phyloP scores from a whole-genome alignment of 2,888 invertebrate genomes.

The Oxycera nigricornis region DNA sequence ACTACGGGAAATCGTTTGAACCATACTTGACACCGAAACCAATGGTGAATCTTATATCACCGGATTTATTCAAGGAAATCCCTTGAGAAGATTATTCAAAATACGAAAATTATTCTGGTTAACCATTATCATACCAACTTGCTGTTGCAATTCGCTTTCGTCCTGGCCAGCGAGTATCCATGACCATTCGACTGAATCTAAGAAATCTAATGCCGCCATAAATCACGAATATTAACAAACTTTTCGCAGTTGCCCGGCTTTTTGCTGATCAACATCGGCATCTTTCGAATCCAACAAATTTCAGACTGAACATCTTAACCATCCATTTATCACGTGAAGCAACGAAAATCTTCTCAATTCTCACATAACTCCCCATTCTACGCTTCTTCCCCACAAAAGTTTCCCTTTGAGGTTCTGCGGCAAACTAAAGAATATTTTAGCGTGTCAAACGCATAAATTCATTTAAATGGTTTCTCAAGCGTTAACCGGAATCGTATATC shows the following conservation, averaged over 20 bases:
- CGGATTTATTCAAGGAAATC: neutral
- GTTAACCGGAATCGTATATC: constrained; percentile 32
- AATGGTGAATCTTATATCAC: constrained; percentile 16
- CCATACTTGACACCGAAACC: neutral
- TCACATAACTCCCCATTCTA: neutral
- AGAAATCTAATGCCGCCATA: neutral
- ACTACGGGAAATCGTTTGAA: too few species aligned
- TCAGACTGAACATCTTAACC: too few species aligned
- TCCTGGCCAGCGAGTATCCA: neutral
- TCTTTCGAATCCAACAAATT: too few species aligned
- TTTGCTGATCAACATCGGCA: neutral
- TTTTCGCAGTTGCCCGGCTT: neutral
- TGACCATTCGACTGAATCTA: neutral
- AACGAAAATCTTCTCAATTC: constrained; percentile 20
- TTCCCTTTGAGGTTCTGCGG: constrained; percentile 28
- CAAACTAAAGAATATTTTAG: constrained; percentile 33
- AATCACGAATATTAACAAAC: constrained; percentile 1
- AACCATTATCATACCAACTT: constrained; percentile 1
- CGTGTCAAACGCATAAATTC: constrained; percentile 39
- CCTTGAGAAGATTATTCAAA: constrained; percentile 9
- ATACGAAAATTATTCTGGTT: constrained; percentile 14
- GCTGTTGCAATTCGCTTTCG: too few species aligned
- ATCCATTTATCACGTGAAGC: constrained; percentile 20
- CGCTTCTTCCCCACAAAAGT: neutral
- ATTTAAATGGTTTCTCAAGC: constrained; percentile 25